phyloP scores from a whole-genome alignment of 1,140 invertebrate genomes.

The Procambarus virginalis region DNA sequence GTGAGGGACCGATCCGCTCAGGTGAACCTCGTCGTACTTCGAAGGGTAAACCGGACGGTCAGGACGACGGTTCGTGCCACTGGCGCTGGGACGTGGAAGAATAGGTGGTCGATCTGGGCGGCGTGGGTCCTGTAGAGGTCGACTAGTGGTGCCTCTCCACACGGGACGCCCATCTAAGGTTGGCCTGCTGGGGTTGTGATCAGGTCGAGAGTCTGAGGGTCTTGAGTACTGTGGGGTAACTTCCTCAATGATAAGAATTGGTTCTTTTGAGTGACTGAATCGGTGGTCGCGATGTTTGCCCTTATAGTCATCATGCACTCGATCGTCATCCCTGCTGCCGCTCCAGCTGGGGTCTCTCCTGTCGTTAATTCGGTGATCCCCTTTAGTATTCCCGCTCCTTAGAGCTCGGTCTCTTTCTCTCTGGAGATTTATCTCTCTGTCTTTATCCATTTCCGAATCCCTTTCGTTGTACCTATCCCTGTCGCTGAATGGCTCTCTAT shows the following conservation, averaged over 20 bases:
- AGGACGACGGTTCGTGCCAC: constrained; percentile 10
- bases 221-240: not conserved
- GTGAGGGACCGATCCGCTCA: not conserved
- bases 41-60: constrained; percentile 25
- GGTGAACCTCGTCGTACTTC: constrained; percentile 29
- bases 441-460: not conserved
- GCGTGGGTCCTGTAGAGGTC: constrained; percentile 7
- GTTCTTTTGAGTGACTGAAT: constrained; percentile 9
- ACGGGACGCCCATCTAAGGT: not conserved
- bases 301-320: not conserved
- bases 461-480: not conserved
- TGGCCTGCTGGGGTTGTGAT: not conserved
- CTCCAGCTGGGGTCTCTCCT: not conserved
- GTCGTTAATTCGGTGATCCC: not conserved
- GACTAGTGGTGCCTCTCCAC: not conserved
- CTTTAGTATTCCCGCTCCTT: not conserved
- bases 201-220: not conserved
- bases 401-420: constrained; percentile 24
- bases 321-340: not conserved
- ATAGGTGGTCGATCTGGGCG: constrained; percentile 5
- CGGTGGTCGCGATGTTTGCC: constrained; percentile 3
- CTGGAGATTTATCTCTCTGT: not conserved
- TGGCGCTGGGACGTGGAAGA: constrained; percentile 4
- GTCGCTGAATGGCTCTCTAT: not conserved
- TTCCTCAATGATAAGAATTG: constrained; percentile 40